Base-by-base conservation (phyloP, 2,797 vertebrate species). In the Zalophus californianus region DNA sequence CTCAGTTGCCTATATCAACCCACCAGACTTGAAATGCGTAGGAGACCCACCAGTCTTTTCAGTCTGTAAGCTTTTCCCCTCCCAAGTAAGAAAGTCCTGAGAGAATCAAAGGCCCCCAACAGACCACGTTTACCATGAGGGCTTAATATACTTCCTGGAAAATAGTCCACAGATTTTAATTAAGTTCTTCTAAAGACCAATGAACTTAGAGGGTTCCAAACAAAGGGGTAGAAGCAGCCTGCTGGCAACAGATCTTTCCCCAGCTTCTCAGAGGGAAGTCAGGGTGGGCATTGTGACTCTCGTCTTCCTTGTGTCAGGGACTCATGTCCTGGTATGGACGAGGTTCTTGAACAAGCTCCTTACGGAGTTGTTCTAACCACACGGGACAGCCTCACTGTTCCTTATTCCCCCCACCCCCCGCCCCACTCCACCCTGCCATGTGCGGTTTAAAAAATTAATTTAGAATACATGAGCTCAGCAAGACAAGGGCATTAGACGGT, bases 391-490 rank as follows among this genome's bases (percentile, higher is more conserved):
- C 91, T 97, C 83, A 68, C 7, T 91, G 85, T 80, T 25, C 0
- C 83, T 97, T 1, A 5, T 66, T 56, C 12, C 8, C 0, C 0
- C 0, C 35, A 35, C 44, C 64, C 29, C 68, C 29, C 4, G 5
- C 66, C 52, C 90, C 91, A 35, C 4, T 0, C 77, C 35, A 29
- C 62, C 58, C 83, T 88, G 77, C 85, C 91, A 38, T 44, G 85
- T 66, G 48, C 41, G 94, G 97, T 98, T 98, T 93, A 97, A 98
- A 96, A 96, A 98, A 98, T 99, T 99, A 98, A 99, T 99, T 98
- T 98, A 99, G 99, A 99, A 98, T 99, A 98, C 99, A 99, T 98
- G 98, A 99, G 98, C 98, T 99, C 99, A 99, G 98, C 89, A 98
- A 99, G 99, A 99, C 99, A 99, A 99, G 99, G 98, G 98, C 98